Evolutionary conservation across 2,113 vertebrate species (phyloP).

Genomic region (Oceanodroma tethys): DNA sequence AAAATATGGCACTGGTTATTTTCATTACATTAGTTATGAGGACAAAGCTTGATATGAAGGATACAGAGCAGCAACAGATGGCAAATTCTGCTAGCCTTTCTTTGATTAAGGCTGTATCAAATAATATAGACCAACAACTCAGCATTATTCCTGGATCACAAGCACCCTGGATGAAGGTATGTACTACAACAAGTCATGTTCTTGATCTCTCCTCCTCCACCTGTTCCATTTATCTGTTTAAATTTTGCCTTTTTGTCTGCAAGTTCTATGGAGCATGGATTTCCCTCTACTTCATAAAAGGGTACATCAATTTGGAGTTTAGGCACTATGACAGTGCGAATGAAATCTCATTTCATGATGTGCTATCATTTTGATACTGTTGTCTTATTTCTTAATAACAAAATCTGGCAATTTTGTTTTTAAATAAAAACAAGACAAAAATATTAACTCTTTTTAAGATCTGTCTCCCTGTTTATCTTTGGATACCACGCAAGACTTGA

Average conservation of each 20-base stretch:
- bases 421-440: neutral
- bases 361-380: neutral
- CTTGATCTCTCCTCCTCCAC: neutral
- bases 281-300: neutral
- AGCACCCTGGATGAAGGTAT: neutral
- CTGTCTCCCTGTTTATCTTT: neutral
- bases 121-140: neutral
- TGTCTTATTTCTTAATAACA: neutral
- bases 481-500: neutral
- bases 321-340: neutral
- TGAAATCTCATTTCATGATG: neutral
- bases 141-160: neutral
- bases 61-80: neutral
- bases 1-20: neutral
- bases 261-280: neutral
- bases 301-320: rapidly evolving
- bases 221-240: rapidly evolving
- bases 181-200: rapidly evolving
- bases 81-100: neutral
- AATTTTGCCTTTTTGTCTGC: neutral
- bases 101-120: rapidly evolving
- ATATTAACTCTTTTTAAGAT: neutral
- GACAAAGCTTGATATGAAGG: neutral
- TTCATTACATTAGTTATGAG: neutral
- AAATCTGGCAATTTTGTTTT: neutral